Evolutionary conservation across 2,888 invertebrate species (phyloP).

Genomic region (Ophonus ardosiacus): DNA sequence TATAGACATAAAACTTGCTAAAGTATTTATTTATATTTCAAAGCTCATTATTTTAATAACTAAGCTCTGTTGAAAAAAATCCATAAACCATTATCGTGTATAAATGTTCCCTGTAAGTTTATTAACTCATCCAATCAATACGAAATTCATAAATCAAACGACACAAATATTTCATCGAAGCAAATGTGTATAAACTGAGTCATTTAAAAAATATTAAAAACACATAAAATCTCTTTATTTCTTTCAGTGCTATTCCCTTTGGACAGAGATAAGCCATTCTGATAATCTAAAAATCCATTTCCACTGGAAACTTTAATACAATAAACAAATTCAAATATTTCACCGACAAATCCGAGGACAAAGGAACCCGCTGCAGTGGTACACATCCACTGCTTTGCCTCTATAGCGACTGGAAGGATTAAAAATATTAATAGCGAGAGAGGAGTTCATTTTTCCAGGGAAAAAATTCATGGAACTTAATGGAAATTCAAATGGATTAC

Average conservation of each 20-base stretch:
- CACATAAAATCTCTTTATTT: constrained; percentile 51
- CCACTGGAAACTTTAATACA: constrained; percentile 53
- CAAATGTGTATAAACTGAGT: constrained; percentile 1
- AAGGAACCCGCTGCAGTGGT: constrained; percentile 17
- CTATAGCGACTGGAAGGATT: constrained; percentile 20
- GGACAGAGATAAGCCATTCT: constrained; percentile 43
- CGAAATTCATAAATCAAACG: constrained; percentile 17
- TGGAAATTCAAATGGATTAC: constrained; percentile 44
- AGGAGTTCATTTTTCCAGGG: constrained; percentile 48
- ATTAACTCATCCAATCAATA: not conserved
- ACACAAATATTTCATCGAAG: not conserved
- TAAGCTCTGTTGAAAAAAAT: not conserved
- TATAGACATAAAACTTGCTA: too few species aligned
- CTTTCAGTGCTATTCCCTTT: constrained; percentile 42
- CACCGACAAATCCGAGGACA: constrained; percentile 50
- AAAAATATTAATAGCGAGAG: constrained; percentile 48
- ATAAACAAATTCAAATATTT: constrained; percentile 58
- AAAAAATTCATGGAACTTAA: constrained; percentile 50
- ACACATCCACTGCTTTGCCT: constrained; percentile 5
- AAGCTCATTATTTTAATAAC: too few species aligned
- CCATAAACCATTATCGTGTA: not conserved
- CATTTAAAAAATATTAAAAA: constrained; percentile 54
- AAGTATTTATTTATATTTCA: too few species aligned
- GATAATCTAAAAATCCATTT: constrained; percentile 58
- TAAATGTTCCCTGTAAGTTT: not conserved